Conservation (phyloP, 1,140 invertebrate species). For the Drosophila neocordata region DNA sequence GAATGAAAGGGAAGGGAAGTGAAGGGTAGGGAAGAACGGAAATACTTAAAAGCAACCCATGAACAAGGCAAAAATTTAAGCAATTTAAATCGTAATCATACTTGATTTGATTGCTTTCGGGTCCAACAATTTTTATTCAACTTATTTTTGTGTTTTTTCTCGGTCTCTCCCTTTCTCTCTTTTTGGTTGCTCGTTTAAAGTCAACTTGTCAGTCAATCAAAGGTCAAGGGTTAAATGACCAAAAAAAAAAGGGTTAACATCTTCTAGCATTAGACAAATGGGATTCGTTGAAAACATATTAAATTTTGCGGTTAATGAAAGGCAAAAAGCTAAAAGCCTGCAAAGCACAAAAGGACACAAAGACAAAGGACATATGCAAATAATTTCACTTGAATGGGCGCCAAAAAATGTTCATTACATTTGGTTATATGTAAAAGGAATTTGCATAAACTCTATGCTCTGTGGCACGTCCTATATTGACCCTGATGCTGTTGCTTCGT, state of each 20-base stretch:
- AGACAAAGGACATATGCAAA: slow-evolving; percentile 16
- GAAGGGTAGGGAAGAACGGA: background rate
- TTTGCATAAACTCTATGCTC: slow-evolving; percentile 58
- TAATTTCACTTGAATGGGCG: slow-evolving; percentile 1
- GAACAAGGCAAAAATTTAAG: slow-evolving; percentile 25
- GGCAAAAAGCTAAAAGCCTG: slow-evolving; percentile 53
- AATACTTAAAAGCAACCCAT: slow-evolving; percentile 20
- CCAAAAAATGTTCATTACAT: slow-evolving; percentile 16
- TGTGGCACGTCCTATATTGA: slow-evolving; percentile 27
- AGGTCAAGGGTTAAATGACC: slow-evolving; percentile 62
- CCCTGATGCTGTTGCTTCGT: background rate
- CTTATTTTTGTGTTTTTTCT: slow-evolving; percentile 1
- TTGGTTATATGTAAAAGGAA: slow-evolving; percentile 59
- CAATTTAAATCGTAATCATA: slow-evolving; percentile 70
- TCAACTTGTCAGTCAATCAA: slow-evolving; percentile 78
- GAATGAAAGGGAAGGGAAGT: background rate
- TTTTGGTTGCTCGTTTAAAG: slow-evolving; percentile 49
- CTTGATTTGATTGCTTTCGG: slow-evolving; percentile 39
- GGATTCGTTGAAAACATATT: slow-evolving; percentile 67
- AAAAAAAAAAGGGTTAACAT: slow-evolving; percentile 36
- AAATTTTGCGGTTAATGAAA: slow-evolving; percentile 75
- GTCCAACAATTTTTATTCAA: background rate
- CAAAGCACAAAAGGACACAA: slow-evolving; percentile 7
- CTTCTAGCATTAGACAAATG: slow-evolving; percentile 66
- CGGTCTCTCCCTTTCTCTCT: slow-evolving; percentile 4